Conservation (phyloP, 1,140 invertebrate genomes). For the Proctacanthus coquilletti region DNA sequence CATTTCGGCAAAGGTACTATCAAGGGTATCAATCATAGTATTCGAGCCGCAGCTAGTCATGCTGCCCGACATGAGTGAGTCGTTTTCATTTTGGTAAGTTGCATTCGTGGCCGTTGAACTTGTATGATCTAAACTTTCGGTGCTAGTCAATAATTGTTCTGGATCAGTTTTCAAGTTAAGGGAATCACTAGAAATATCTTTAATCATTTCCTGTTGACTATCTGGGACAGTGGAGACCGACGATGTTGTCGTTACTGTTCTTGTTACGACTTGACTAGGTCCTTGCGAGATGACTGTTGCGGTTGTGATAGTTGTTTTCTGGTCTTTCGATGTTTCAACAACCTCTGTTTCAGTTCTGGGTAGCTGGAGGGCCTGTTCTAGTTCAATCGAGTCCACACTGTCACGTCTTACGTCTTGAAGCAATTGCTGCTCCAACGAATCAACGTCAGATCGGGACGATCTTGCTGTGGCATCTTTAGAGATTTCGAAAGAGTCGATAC, state of each 20-base stretch:
- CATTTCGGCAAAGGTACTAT: neutral
- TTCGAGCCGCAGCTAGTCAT: slow-evolving; percentile 44
- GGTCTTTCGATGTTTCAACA: slow-evolving; percentile 25
- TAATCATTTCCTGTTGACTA: slow-evolving; percentile 14
- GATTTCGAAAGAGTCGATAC: slow-evolving; percentile 47
- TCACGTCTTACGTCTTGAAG: slow-evolving; percentile 34
- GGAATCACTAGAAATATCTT: slow-evolving; percentile 26
- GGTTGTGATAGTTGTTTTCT: slow-evolving; percentile 30
- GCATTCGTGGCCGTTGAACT: slow-evolving; percentile 65
- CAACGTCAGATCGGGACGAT: slow-evolving; percentile 16
- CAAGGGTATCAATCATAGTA: slow-evolving; percentile 26
- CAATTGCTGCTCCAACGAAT: slow-evolving; percentile 26
- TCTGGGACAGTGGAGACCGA: slow-evolving; percentile 13
- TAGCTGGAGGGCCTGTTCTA: slow-evolving; percentile 30
- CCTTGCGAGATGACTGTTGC: slow-evolving; percentile 38
- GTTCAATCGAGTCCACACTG: slow-evolving; percentile 34
- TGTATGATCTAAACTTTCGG: slow-evolving; percentile 48
- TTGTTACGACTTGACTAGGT: slow-evolving; percentile 30
- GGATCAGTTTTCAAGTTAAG: slow-evolving; percentile 29
- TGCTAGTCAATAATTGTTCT: slow-evolving; percentile 47
- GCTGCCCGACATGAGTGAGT: slow-evolving; percentile 67
- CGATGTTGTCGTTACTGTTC: slow-evolving; percentile 33
- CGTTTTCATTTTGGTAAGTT: slow-evolving; percentile 67
- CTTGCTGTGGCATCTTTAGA: slow-evolving; percentile 24
- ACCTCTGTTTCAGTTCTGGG: slow-evolving; percentile 20